Evolutionary conservation across 2,888 invertebrate genomes (phyloP), one percentile per base, ranked within the genome.

Genomic region (Drosophila nigricruria): DNA sequence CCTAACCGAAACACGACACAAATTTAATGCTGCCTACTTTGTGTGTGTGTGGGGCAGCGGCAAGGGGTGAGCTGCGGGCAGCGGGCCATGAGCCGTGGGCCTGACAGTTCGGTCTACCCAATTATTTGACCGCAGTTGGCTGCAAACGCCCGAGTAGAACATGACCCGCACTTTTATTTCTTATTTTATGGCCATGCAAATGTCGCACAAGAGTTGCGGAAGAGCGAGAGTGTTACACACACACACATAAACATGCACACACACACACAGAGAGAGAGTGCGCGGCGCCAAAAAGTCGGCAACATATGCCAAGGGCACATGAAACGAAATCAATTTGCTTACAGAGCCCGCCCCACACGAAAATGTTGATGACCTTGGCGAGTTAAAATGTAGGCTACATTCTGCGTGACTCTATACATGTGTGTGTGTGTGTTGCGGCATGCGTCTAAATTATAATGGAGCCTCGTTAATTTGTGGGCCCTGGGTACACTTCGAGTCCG

Each of bases 151-250:
- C 40, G 52, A 47, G 42, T 36, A 18, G 59, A 58, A 59, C 57
- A 65, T 43, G 45, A 36, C 53, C 60, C 68, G 62, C 60, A 69
- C 74, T 78, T 88, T 87, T 89, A 88, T 88, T 78, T 82, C 84
- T 79, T 62, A 77, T 88, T 88, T 88, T 81, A 88, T 77, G 79
- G 68, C 65, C 86, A 86, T 89, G 86, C 81, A 85, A 88, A 89
- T 88, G 86, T 77, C 69, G 52, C 68, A 67, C 65, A 65, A 65
- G 53, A 61, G 67, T n/a, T 20, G 36, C 23, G 53, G 23, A 43
- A 45, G 38, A 56, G 40, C 20, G 20, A 40, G 56, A 45, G 57
- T 30, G 40, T 20, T 16, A 53, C 23, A 49, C 20, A 40, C 43
- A 30, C 61, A 69, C 43, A 27, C 54, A 45, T 45, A 43, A 0